Evolutionary conservation across 2,888 invertebrate genomes (phyloP), one percentile per base, ranked within the genome.

Genomic region (Aspidiotus rigidus): DNA sequence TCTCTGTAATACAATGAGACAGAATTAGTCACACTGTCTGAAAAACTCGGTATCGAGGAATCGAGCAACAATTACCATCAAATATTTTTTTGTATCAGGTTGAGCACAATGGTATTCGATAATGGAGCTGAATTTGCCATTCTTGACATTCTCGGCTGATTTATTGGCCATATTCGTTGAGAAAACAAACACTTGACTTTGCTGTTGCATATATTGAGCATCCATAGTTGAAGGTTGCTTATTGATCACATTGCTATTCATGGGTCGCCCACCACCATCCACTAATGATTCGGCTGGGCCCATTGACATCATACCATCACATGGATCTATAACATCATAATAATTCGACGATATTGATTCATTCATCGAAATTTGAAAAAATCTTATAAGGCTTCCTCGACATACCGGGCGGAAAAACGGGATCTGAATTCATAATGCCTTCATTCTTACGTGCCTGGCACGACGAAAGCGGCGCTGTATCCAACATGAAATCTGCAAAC

Each of bases 121-220:
- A 74, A 97, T 95, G 64, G 92, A 90, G 75, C 90, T 88, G 79
- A 87, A 93, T 76, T 92, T 91, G 2, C 94, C 92, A 72, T 88
- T 88, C 72, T 93, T 80, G 13, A 96, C 95, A 13, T 91, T 86
- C 75, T 97, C 95, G 0, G 96, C 96, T 7, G 94, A 95, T 77
- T 93, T 89, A 79, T 97, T 97, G 6, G 96, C 97, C 79, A 95
- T 81, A 75, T 87, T 82, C 9, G 97, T 96, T 28, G 94, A 93
- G 81, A 97, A 97, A 74, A 97, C 96, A 84, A 95, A 97, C 78
- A 97, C 93, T 80, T 96, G 95, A 80, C 93, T 95, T 80, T 96
- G 95, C 80, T 97, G 95, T 81, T 94, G 93, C 89, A 89, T 88
- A 76, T 89, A 89, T 77, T 87, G 86, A 11, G 90, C 89, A 82